Percentiles rank a stretch among this genome's conserved stretches.
These are phyloP conservation scores for Dinomys branickii DNA, from an alignment of 2,113 vertebrate genomes.

Conservation along the genomic window DNA sequence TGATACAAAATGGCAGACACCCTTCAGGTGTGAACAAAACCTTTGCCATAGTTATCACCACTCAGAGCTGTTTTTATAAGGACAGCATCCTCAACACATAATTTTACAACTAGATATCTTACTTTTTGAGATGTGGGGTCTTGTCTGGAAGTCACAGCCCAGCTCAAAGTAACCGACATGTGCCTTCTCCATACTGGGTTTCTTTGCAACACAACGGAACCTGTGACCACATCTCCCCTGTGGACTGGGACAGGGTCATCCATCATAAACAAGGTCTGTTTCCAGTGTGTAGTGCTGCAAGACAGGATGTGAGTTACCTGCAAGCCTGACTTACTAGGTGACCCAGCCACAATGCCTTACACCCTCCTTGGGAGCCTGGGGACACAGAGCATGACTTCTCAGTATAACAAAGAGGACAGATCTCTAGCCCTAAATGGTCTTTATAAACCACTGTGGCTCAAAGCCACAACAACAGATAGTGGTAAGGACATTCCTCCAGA, in stretches of 20 bases:
- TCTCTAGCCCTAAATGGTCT: fast-evolving
- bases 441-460: neutral
- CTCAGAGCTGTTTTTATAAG: neutral
- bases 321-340: neutral
- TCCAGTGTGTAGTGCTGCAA: slow-evolving; percentile 90
- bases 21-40: fast-evolving
- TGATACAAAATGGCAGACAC: fast-evolving
- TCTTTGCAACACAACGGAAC: slow-evolving; percentile 84
- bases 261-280: slow-evolving; percentile 92
- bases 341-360: neutral
- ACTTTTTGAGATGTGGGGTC: slow-evolving; percentile 78
- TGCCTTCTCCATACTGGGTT: slow-evolving; percentile 90
- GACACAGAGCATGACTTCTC: neutral
- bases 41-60: neutral
- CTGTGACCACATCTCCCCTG: slow-evolving; percentile 83
- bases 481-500: neutral
- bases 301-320: fast-evolving
- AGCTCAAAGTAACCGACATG: slow-evolving; percentile 88
- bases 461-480: neutral
- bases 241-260: slow-evolving; percentile 84
- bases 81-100: neutral
- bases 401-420: neutral
- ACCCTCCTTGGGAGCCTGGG: neutral
- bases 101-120: neutral
- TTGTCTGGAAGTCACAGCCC: slow-evolving; percentile 82